A percentile compares a stretch with the other conserved stretches of the same genome.
These are phyloP conservation scores for Asarcornis scutulata DNA, from an alignment of 2,113 vertebrate genomes.

Conservation along the genomic window DNA sequence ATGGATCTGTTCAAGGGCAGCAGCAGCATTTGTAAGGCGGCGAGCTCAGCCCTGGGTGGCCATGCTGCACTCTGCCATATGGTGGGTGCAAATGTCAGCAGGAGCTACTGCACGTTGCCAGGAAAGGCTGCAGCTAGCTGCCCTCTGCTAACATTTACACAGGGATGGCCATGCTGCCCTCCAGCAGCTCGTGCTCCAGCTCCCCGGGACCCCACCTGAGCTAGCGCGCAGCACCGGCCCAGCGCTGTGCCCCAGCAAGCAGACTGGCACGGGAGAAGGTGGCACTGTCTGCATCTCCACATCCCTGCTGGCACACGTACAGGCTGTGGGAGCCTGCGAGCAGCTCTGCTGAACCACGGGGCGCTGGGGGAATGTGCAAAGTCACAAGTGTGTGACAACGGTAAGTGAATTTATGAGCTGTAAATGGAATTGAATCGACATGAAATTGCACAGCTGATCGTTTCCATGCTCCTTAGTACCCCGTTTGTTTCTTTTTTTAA, in stretches of 20 bases:
- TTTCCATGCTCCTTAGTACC: neutral
- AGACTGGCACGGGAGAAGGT: neutral
- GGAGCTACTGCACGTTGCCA: fast-evolving
- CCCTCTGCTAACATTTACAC: neutral
- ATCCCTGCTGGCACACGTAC: neutral
- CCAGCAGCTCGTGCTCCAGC: neutral
- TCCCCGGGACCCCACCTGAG: neutral
- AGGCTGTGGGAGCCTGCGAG: neutral
- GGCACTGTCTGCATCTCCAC: neutral
- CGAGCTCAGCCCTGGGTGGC: neutral
- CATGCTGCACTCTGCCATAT: fast-evolving
- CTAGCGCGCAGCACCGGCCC: fast-evolving
- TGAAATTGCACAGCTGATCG: neutral
- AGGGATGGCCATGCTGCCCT: neutral
- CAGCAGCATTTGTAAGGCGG: fast-evolving
- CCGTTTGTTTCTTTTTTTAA: neutral
- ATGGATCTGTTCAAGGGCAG: fast-evolving
- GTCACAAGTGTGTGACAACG: neutral
- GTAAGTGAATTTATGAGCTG: constrained; percentile 22
- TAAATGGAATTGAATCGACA: neutral
- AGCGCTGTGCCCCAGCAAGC: neutral
- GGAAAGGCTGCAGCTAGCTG: neutral
- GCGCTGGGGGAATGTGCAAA: neutral
- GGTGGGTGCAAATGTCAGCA: neutral
- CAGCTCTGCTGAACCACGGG: neutral